Conservation (phyloP, 2,888 invertebrate species). For the Stegophylla sp. region DNA sequence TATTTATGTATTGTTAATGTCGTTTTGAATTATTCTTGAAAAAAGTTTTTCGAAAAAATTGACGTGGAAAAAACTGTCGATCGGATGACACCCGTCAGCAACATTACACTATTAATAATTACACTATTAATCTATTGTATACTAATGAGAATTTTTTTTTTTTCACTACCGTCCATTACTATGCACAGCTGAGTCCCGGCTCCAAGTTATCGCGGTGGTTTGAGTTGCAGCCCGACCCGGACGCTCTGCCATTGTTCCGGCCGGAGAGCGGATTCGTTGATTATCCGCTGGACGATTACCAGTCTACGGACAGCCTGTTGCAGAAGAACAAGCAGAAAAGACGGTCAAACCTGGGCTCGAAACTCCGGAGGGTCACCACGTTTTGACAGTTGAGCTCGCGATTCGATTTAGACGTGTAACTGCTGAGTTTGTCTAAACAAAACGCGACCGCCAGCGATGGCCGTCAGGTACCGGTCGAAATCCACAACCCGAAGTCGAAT, state of each 20-base stretch:
- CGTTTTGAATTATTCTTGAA: no score
- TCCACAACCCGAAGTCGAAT: background rate
- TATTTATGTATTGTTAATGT: no score
- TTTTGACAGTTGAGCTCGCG: constrained; percentile 67
- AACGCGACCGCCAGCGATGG: background rate
- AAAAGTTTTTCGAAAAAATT: no score
- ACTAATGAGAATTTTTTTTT: constrained; percentile 7
- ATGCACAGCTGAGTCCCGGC: constrained; percentile 73
- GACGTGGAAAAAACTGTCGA: no score
- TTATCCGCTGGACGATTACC: constrained; percentile 66
- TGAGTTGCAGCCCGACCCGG: constrained; percentile 68
- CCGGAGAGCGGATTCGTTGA: constrained; percentile 82
- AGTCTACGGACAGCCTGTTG: constrained; percentile 67
- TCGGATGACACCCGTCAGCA: no score
- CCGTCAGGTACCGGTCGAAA: background rate
- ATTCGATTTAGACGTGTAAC: constrained; percentile 32
- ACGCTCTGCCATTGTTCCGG: constrained; percentile 68
- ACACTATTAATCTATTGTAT: no score
- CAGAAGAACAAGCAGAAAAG: constrained; percentile 72
- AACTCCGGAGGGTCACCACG: constrained; percentile 76
- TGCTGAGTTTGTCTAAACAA: constrained; percentile 2
- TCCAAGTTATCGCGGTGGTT: constrained; percentile 85
- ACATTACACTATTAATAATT: no score
- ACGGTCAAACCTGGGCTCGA: constrained; percentile 73
- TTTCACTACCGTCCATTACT: no score